phyloP scores from a whole-genome alignment of 2,113 vertebrate species.

The Procavia capensis region DNA sequence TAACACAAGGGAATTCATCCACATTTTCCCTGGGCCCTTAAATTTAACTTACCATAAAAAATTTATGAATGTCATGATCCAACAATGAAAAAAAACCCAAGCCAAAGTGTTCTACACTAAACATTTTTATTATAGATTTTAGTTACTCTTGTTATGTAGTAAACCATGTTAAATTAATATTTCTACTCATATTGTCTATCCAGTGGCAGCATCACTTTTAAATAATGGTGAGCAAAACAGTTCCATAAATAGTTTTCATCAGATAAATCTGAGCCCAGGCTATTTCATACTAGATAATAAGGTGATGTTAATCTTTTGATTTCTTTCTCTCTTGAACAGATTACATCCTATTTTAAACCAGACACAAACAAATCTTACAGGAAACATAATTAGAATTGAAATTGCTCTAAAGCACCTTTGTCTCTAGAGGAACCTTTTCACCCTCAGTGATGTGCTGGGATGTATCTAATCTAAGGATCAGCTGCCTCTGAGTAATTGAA shows the following conservation, averaged over 20 bases:
- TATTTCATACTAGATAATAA: conserved; percentile 77
- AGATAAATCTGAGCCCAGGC: conserved; percentile 22
- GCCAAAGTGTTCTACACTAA: conserved; percentile 26
- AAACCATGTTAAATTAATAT: conserved; percentile 30
- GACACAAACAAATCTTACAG: conserved; percentile 77
- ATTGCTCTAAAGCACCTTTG: conserved; percentile 80
- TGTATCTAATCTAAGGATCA: conserved; percentile 82
- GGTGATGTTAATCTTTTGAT: conserved; percentile 76
- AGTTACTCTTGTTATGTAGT: conserved; percentile 49
- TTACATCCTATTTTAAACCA: conserved; percentile 75
- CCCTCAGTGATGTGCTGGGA: conserved; percentile 70
- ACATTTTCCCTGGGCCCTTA: not conserved
- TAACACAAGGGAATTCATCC: not conserved
- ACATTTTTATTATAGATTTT: conserved; percentile 40
- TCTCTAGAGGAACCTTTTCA: conserved; percentile 75
- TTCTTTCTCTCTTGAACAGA: conserved; percentile 63
- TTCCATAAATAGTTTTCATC: conserved; percentile 74
- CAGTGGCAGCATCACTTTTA: conserved; percentile 34
- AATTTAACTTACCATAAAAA: not conserved
- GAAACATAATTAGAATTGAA: conserved; percentile 83
- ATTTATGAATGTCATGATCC: not conserved
- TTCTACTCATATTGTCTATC: conserved; percentile 63
- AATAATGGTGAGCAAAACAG: conserved; percentile 71
- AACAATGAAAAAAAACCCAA: conserved; percentile 48
- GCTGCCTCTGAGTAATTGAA: conserved; percentile 80